Evolutionary conservation across 1,140 invertebrate species (phyloP).

Genomic region (Muscidifurax raptorellus): DNA sequence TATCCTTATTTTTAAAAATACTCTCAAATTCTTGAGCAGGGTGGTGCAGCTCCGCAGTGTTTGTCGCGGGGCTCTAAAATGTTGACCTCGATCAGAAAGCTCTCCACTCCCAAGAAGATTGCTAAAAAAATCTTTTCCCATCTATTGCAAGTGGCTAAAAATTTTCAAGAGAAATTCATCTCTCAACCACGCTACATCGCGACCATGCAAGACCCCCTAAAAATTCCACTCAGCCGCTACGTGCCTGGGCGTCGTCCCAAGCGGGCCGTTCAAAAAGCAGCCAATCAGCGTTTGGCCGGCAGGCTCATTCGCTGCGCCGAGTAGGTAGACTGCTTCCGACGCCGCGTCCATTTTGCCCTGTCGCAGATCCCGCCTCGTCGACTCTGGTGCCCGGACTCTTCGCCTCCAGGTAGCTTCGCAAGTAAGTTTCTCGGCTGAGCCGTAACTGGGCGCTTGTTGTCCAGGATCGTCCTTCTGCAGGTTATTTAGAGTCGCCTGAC

Average conservation of each 20-base stretch:
- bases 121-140: too few relatives aligned
- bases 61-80: neutral
- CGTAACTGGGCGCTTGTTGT: slow-evolving; percentile 57
- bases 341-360: slow-evolving; percentile 67
- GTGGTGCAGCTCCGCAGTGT: neutral
- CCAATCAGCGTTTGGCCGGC: neutral
- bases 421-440: slow-evolving; percentile 55
- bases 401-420: slow-evolving; percentile 47
- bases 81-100: too few relatives aligned
- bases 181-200: too few relatives aligned
- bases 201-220: too few relatives aligned
- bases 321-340: slow-evolving; percentile 13
- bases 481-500: neutral
- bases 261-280: neutral
- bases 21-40: neutral
- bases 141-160: too few relatives aligned
- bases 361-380: slow-evolving; percentile 65
- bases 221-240: neutral
- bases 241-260: slow-evolving; percentile 7
- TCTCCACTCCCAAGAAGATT: too few relatives aligned
- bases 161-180: too few relatives aligned
- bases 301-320: neutral
- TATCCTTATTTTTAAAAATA: neutral
- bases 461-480: slow-evolving; percentile 45
- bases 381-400: slow-evolving; percentile 61